Percentiles rank a stretch among this genome's conserved stretches.
These are phyloP conservation scores for Masticophis lateralis DNA, from an alignment of 2,797 vertebrate species.

Conservation along the genomic window DNA sequence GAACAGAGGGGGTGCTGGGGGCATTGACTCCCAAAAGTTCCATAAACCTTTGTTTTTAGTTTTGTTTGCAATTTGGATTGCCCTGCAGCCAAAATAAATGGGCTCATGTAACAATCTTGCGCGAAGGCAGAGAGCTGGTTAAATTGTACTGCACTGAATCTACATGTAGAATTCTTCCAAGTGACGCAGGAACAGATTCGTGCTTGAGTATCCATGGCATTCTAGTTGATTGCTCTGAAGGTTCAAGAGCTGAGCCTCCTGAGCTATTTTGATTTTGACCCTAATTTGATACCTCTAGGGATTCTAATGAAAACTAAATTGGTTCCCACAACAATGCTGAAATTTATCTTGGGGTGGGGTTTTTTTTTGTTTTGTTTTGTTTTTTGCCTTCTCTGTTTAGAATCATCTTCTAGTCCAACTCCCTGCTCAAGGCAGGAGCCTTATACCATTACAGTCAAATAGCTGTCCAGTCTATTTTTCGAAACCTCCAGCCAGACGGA, in stretches of 20 bases:
- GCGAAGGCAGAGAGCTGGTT: background rate
- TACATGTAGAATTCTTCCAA: background rate
- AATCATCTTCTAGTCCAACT: background rate
- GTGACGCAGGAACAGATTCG: background rate
- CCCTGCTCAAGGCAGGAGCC: background rate
- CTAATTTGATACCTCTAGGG: background rate
- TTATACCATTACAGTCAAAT: background rate
- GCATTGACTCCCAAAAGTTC: background rate
- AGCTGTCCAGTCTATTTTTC: background rate
- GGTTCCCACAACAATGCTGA: background rate
- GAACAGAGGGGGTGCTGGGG: background rate
- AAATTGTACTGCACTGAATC: background rate
- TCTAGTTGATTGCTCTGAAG: background rate
- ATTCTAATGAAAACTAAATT: background rate
- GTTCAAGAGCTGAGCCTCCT: background rate
- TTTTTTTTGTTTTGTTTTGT: too few species aligned
- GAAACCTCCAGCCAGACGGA: background rate
- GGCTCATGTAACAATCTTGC: background rate
- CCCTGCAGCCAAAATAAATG: background rate
- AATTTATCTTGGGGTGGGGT: background rate
- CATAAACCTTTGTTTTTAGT: background rate
- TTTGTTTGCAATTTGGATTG: background rate
- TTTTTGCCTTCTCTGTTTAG: background rate
- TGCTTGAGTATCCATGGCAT: background rate
- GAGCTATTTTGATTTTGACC: background rate